Evolutionary conservation across 2,888 invertebrate genomes (phyloP).

Genomic region (Epicampocera succincta): DNA sequence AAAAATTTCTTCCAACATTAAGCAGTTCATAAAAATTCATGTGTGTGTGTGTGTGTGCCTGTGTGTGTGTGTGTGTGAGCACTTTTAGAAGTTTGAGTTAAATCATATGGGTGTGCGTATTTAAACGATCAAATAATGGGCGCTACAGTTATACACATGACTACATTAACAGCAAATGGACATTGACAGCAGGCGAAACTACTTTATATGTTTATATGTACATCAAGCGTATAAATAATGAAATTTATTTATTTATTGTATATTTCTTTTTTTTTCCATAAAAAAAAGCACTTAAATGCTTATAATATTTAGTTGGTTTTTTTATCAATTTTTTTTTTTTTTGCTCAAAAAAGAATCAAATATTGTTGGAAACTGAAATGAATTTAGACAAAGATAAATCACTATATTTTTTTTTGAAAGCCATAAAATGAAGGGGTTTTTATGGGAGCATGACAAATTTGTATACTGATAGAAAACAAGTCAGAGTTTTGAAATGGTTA

Average conservation of each 20-base stretch:
- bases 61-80: background rate
- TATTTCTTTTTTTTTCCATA: constrained; percentile 13
- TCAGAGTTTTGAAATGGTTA: constrained; percentile 33
- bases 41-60: background rate
- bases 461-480: constrained; percentile 7
- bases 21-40: background rate
- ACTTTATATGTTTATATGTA: constrained; percentile 59
- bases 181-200: constrained; percentile 72
- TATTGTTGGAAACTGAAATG: constrained; percentile 25
- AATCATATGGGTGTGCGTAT: constrained; percentile 67
- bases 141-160: constrained; percentile 47
- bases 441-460: constrained; percentile 32
- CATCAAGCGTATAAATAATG: constrained; percentile 58
- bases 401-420: constrained; percentile 43
- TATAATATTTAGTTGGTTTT: constrained; percentile 45
- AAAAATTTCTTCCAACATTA: constrained; percentile 59
- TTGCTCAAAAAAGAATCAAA: constrained; percentile 46
- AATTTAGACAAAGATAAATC: constrained; percentile 64
- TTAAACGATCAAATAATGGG: constrained; percentile 59
- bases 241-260: constrained; percentile 53
- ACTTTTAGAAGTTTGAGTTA: constrained; percentile 8
- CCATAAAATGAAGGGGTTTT: background rate
- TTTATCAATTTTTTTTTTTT: constrained; percentile 3
- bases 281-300: constrained; percentile 62
- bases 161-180: constrained; percentile 66